Base-by-base conservation (phyloP, 2,888 invertebrate species). In the Hydroisotoma schaefferi region DNA sequence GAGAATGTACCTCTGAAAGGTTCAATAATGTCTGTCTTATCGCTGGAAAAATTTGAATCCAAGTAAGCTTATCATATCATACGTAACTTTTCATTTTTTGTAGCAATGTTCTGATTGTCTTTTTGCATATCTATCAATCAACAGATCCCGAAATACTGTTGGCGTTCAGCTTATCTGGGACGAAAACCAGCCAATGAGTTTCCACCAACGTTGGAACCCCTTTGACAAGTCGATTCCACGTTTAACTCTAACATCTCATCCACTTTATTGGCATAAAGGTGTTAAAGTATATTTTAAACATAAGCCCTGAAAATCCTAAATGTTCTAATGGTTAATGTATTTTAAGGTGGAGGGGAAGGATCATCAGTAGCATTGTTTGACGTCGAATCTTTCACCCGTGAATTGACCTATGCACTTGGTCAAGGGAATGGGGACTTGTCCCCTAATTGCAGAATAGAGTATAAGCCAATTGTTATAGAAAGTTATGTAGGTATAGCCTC, bases 141-240 rank as follows among this genome's bases (percentile, higher is more conserved):
- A 12, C 52, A 60, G 88, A 71, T 84, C 86, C 63, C 81, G 90
- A 55, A 85, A 87, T 73, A 84, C 85, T 69, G 81, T 82, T 51
- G 92, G 90, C 0, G 81, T 91, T 12, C 82, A 90, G 55, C 77
- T 89, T 47, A 83, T 87, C 80, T 90, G 90, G 87, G 87, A 87
- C 74, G 83, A 83, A 73, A 86, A 86, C 0, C 82, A 85, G 73
- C 84, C 87, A 0, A 75, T 88, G 43, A 79, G 85, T 33, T 75
- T 87, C 72, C 81, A 82, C 69, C 84, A 84, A n/a, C 84, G 85
- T 61, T 92, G 92, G 92, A 91, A 91, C 77, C 91, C 91, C 0
- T 89, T 89, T 78, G 84, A 85, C 67, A 84, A 83, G 61, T 84
- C 87, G 60, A 86, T 90, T 64, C 91, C 91, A 0, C 87, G 85